Percentiles rank a stretch among this genome's conserved stretches.
These are phyloP conservation scores for Orientallactaga sibirica DNA, from an alignment of 2,797 vertebrate genomes.

Conservation along the genomic window DNA sequence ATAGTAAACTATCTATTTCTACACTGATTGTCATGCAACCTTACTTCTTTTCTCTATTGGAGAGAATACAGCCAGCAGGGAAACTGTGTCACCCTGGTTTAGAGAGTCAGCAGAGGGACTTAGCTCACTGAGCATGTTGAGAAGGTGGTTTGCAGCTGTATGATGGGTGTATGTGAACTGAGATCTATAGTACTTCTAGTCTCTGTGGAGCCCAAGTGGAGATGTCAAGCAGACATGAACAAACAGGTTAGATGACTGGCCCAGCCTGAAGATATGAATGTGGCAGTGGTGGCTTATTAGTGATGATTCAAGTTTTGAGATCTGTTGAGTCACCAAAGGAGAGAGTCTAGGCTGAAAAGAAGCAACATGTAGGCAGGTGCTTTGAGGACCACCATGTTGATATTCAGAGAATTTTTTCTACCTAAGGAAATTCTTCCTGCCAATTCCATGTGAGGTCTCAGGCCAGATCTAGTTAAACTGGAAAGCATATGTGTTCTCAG, in stretches of 20 bases:
- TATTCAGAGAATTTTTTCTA: background rate
- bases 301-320: slow-evolving; percentile 34
- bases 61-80: background rate
- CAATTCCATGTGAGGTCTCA: background rate
- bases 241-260: background rate
- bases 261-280: background rate
- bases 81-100: background rate
- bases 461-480: background rate
- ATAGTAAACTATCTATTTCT: background rate
- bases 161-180: too few species aligned
- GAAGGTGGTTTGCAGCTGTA: too few species aligned
- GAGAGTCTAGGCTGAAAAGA: background rate
- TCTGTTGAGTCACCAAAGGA: slow-evolving; percentile 28
- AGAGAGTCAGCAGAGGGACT: background rate
- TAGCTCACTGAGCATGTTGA: background rate
- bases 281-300: background rate
- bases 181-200: background rate
- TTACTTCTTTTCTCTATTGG: background rate
- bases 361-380: background rate
- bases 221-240: background rate
- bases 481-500: background rate
- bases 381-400: background rate
- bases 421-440: background rate
- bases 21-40: background rate
- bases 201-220: background rate